A percentile compares a stretch with the other conserved stretches of the same genome.
Evolutionary conservation across 2,113 vertebrate genomes (phyloP).

Genomic region (Aepyceros melampus): DNA sequence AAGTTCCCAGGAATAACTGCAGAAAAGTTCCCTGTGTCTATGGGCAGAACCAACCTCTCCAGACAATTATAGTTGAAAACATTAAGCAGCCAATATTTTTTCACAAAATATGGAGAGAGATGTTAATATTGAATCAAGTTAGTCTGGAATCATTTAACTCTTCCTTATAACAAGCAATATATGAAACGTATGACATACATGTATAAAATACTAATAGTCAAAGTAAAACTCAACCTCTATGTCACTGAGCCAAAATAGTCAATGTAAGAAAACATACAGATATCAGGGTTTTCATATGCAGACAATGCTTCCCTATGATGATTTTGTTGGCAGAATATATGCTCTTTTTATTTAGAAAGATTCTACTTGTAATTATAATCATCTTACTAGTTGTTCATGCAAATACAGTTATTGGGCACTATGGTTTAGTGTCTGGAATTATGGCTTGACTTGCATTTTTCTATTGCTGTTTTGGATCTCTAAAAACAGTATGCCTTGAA

Average conservation of each 20-base stretch:
- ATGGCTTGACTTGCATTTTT: background rate
- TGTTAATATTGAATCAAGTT: background rate
- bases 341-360: background rate
- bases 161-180: background rate
- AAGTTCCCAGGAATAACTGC: background rate
- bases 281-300: background rate
- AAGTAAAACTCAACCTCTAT: slow-evolving; percentile 10
- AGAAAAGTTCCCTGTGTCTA: background rate
- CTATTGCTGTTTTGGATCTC: background rate
- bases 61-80: background rate
- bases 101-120: background rate
- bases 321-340: background rate
- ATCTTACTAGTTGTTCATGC: background rate
- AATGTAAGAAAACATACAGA: background rate
- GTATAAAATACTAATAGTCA: background rate
- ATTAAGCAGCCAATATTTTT: background rate
- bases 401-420: background rate
- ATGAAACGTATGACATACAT: background rate
- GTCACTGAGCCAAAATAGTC: background rate
- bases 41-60: background rate
- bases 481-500: background rate
- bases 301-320: background rate
- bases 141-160: background rate
- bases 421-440: background rate
- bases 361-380: background rate